phyloP scores from a whole-genome alignment of 2,113 vertebrate species.

The Oenanthe melanoleuca region DNA sequence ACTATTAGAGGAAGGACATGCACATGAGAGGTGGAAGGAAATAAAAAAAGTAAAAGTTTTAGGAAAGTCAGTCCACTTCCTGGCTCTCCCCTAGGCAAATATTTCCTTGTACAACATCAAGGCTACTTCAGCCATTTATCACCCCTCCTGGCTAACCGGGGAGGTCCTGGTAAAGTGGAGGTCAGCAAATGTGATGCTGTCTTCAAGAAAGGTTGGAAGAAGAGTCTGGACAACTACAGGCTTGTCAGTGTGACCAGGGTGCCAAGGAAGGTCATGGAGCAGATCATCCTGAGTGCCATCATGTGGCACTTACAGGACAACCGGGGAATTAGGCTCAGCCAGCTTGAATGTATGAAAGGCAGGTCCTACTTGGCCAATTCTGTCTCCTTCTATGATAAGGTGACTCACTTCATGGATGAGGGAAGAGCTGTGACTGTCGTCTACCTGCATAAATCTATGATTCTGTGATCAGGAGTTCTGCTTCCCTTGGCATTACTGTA shows the following conservation, averaged over 20 bases:
- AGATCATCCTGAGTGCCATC: not conserved
- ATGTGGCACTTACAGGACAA: not conserved
- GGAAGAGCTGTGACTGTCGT: not conserved
- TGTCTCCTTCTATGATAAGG: not conserved
- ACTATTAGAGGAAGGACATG: slow-evolving; percentile 51
- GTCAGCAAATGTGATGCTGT: not conserved
- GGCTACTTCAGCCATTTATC: not conserved
- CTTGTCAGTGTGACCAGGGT: not conserved
- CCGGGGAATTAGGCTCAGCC: not conserved
- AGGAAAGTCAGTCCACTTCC: not conserved
- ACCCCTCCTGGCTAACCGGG: not conserved
- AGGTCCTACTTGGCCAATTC: not conserved
- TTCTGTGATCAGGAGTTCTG: not conserved
- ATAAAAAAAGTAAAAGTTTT: slow-evolving; percentile 38
- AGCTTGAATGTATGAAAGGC: not conserved
- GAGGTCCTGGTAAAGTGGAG: not conserved
- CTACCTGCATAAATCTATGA: not conserved
- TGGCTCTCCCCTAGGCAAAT: not conserved
- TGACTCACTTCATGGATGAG: not conserved
- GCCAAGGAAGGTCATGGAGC: not conserved
- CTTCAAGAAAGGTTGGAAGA: not conserved
- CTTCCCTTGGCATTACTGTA: not conserved
- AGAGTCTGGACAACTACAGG: not conserved
- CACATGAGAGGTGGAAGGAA: slow-evolving; percentile 48
- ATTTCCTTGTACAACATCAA: slow-evolving; percentile 20